Percentiles rank a stretch among this genome's conserved stretches.
These are phyloP conservation scores for Deilephila porcellus DNA, from an alignment of 2,888 invertebrate species.

Conservation along the genomic window DNA sequence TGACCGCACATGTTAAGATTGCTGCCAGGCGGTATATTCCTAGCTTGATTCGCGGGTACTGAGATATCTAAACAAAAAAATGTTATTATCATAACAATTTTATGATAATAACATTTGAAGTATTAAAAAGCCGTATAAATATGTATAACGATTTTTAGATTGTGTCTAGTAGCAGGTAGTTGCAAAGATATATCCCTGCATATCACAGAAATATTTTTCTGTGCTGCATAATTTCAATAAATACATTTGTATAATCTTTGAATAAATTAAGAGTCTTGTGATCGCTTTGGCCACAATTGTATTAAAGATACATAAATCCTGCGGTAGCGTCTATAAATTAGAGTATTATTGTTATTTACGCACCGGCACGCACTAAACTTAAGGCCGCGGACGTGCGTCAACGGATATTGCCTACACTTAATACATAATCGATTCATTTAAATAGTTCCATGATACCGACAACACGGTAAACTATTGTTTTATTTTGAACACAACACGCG, in stretches of 20 bases:
- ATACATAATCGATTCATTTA: conserved; percentile 46
- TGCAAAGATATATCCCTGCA: no score
- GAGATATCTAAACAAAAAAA: no score
- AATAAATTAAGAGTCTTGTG: neutral
- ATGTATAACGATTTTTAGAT: no score
- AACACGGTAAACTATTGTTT: conserved; percentile 26
- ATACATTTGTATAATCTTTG: neutral
- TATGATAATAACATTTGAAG: no score
- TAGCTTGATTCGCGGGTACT: no score
- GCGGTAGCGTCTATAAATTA: conserved; percentile 23
- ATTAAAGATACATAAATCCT: neutral
- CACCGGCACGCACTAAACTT: conserved; percentile 30
- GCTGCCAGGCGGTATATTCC: no score
- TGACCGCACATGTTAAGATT: no score
- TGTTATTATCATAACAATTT: no score
- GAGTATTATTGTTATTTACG: conserved; percentile 28
- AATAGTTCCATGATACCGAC: conserved; percentile 39
- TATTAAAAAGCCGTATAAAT: no score
- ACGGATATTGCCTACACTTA: conserved; percentile 41
- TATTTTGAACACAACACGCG: neutral
- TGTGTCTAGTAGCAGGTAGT: no score
- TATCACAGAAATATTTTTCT: no score
- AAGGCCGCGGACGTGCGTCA: conserved; percentile 45
- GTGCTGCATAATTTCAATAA: neutral
- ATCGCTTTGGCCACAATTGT: neutral